Percentiles rank a stretch among this genome's conserved stretches.
Conservation (phyloP, 53 echinoderm and acorn worm genomes). For the Hippasteria phrygiana region DNA sequence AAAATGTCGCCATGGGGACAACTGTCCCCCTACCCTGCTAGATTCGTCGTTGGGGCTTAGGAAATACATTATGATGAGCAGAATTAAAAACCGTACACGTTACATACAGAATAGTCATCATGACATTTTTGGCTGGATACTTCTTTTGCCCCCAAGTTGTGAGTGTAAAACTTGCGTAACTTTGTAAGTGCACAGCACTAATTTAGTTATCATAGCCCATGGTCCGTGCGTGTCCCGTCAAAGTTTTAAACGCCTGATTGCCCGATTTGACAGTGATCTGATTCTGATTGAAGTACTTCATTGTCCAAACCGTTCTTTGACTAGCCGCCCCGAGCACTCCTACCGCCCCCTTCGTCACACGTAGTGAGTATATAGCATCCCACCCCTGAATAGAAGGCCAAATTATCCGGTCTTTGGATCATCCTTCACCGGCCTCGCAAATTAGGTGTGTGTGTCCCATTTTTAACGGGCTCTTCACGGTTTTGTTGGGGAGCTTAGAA, state of each 20-base stretch:
- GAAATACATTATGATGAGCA: too few species aligned
- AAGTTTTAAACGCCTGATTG: constrained; percentile 20
- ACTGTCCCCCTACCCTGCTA: too few species aligned
- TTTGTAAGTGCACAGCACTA: too few species aligned
- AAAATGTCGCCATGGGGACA: too few species aligned
- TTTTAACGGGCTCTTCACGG: background rate
- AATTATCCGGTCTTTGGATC: background rate
- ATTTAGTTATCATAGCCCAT: too few species aligned
- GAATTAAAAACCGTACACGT: too few species aligned
- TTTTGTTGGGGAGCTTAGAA: background rate
- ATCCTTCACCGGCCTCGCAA: background rate
- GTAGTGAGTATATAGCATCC: background rate
- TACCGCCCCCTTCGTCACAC: background rate
- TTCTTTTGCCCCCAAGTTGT: too few species aligned
- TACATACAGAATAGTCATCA: too few species aligned
- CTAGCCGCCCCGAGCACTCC: background rate
- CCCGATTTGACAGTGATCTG: constrained; percentile 29
- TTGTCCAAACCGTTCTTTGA: background rate
- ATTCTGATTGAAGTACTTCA: background rate
- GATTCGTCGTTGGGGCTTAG: too few species aligned
- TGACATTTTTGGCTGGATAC: too few species aligned
- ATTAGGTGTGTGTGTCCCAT: constrained; percentile 40
- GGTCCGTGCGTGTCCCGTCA: background rate
- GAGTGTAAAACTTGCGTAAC: too few species aligned
- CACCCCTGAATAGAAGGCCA: background rate